These are phyloP conservation scores for Gnatocerus cornutus DNA, from an alignment of 2,888 invertebrate species.

Conservation along the genomic window DNA sequence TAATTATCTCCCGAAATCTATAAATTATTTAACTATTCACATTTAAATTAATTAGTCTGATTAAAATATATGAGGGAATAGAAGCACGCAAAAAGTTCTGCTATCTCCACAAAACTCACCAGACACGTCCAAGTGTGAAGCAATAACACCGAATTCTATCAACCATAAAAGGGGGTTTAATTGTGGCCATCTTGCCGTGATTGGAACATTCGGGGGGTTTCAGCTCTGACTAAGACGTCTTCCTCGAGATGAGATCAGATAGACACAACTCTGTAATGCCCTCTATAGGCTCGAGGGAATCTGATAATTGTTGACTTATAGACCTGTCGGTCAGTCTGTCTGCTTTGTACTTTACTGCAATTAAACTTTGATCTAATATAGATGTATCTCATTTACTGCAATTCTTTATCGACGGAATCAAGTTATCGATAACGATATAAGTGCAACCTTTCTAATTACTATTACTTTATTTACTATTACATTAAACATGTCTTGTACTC, in stretches of 20 bases:
- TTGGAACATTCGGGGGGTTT: constrained; percentile 63
- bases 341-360: constrained; percentile 56
- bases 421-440: constrained; percentile 3
- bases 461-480: constrained; percentile 1
- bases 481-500: constrained; percentile 1
- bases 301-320: constrained; percentile 70
- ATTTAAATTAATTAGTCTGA: constrained; percentile 42
- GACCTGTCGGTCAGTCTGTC: constrained; percentile 67
- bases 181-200: constrained; percentile 68
- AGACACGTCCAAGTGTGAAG: constrained; percentile 53
- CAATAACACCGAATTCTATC: constrained; percentile 67
- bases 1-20: constrained; percentile 43
- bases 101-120: constrained; percentile 26
- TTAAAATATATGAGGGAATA: constrained; percentile 14
- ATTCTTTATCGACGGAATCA: constrained; percentile 37
- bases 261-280: constrained; percentile 56
- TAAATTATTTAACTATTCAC: constrained; percentile 32
- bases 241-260: constrained; percentile 57
- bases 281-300: constrained; percentile 62
- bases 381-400: constrained; percentile 60
- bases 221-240: constrained; percentile 66
- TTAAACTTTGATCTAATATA: constrained; percentile 63
- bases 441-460: constrained; percentile 6
- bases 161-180: constrained; percentile 69
- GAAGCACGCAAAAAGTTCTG: constrained; percentile 35